Evolutionary conservation across 2,113 vertebrate species (phyloP).

Genomic region (Loxodonta africana): DNA sequence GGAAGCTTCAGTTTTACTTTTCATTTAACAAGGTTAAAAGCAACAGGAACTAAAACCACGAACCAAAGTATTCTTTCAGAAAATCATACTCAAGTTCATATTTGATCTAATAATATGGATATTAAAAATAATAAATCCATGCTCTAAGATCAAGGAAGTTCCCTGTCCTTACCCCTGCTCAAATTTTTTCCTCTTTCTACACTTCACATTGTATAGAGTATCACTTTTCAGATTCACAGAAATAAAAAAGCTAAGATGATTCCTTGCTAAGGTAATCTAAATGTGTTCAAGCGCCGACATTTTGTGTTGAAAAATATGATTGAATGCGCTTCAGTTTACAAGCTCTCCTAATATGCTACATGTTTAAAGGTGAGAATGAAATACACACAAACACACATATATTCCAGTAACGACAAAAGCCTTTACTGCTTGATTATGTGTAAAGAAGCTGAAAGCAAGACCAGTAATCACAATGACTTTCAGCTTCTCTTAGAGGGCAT

Average conservation of each 20-base stretch:
- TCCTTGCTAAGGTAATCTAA: conserved; percentile 31
- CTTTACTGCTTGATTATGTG: neutral
- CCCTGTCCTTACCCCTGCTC: neutral
- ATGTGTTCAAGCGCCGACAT: neutral
- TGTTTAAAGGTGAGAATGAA: conserved; percentile 10
- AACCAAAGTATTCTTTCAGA: neutral
- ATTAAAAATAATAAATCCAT: conserved; percentile 5
- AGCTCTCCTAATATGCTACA: neutral
- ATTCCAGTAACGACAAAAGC: neutral
- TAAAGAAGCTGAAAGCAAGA: neutral
- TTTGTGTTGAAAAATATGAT: conserved; percentile 23
- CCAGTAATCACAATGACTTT: neutral
- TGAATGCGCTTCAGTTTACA: conserved; percentile 13
- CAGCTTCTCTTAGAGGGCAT: neutral
- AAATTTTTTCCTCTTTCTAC: neutral
- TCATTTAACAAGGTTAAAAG: conserved; percentile 23
- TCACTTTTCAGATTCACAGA: neutral
- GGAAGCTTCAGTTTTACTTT: conserved; percentile 1
- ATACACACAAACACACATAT: neutral
- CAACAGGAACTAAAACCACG: neutral
- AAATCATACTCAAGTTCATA: neutral
- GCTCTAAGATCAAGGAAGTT: neutral
- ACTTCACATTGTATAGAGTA: neutral
- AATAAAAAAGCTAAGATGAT: neutral
- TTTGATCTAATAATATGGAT: neutral